Evolutionary conservation across 2,888 invertebrate genomes (phyloP), one percentile per base, ranked within the genome.

Genomic region (Heterodera filipjevi): DNA sequence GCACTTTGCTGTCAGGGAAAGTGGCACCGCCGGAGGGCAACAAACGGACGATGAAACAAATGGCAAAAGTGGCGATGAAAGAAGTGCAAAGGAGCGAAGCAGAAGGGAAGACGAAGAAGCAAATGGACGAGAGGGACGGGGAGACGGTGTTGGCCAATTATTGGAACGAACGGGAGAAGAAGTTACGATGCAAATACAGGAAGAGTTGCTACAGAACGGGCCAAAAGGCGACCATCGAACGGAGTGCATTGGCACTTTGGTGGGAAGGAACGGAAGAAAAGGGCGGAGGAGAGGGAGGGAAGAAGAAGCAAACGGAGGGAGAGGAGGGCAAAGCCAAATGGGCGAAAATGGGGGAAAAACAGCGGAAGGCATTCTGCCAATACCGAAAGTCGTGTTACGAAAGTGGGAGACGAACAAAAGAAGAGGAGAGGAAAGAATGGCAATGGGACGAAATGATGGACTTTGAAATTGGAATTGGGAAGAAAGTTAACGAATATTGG

Each of bases 101-200:
- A 71, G 83, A 83, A 66, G 80, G 90, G 87, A 90, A 90, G 87
- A 89, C 91, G 86, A 79, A 81, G 49, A 83, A 75, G 1, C 80
- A 80, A 66, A 46, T 77, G 27, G 80, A 82, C 14, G 82, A 83
- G 14, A 49, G 81, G 35, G 74, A 84, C 66, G 73, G 39, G 0
- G 70, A 79, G 33, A 35, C 30, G 59, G 75, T 49, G 44, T 44
- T 80, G 79, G 70, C 33, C 30, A 35, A 80, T n/a, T 53, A 44
- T 14, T 39, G 77, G 76, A 66, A 27, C 33, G 70, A 59, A 71
- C 59, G 27, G 59, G 64, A 53, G 72, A 73, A 71, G 44, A 81
- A 80, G 71, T 53, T 72, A 10, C 77, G 66, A 32, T 87, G 87
- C 83, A 86, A 87, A 73, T 87, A 86, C 75, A 75, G 87, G 5